Percentiles rank a stretch among this genome's conserved stretches.
These are phyloP conservation scores for Limanda limanda DNA, from an alignment of 2,113 vertebrate genomes.

Conservation along the genomic window DNA sequence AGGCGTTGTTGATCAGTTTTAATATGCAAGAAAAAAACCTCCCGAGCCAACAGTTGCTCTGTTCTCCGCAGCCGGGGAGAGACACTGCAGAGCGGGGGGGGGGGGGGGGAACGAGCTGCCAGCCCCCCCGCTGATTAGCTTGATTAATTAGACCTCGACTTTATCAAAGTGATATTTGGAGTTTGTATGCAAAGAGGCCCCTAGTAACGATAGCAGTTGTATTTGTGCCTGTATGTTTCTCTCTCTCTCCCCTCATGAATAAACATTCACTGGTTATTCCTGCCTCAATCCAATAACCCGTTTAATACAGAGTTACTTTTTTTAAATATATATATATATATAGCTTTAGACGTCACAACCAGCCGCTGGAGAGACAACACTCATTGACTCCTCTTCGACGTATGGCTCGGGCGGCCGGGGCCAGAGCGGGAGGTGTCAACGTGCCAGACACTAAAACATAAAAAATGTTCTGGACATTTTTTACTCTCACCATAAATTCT, in stretches of 20 bases:
- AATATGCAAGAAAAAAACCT: conserved; percentile 45
- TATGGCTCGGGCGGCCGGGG: conserved; percentile 8
- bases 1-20: conserved; percentile 34
- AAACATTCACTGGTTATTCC: conserved; percentile 29
- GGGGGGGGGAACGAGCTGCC: conserved; percentile 59
- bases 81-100: conserved; percentile 53
- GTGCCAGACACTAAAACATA: conserved; percentile 22
- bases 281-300: not conserved
- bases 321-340: not conserved
- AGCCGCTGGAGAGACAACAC: not conserved
- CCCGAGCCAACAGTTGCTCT: conserved; percentile 23
- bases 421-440: conserved; percentile 12
- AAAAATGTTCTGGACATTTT: conserved; percentile 18
- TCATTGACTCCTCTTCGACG: conserved; percentile 3
- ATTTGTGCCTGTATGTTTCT: conserved; percentile 43
- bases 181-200: conserved; percentile 64
- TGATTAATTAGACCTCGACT: conserved; percentile 74
- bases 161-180: conserved; percentile 74
- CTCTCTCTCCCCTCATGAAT: conserved; percentile 28
- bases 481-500: not conserved
- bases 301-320: not conserved
- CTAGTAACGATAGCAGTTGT: conserved; percentile 50
- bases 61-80: conserved; percentile 42
- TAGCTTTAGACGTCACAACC: not conserved
- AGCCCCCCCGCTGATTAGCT: conserved; percentile 66